phyloP scores from a whole-genome alignment of 2,113 vertebrate genomes.

The Mormyrus iriodes region DNA sequence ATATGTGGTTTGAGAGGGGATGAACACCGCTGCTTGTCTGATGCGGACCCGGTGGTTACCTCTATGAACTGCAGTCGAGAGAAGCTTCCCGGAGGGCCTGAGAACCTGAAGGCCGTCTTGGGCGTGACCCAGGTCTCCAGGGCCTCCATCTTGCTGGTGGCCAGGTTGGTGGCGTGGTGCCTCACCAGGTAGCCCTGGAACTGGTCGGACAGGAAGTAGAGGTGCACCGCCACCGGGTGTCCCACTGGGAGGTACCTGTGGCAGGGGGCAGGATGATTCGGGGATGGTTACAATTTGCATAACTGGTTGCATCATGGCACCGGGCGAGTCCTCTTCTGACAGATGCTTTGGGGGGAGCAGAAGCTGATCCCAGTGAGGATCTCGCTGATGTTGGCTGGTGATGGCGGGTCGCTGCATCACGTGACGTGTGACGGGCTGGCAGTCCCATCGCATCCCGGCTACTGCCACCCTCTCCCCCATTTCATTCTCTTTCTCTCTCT shows the following conservation, averaged over 20 bases:
- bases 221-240: slow-evolving; percentile 83
- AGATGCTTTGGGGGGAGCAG: background rate
- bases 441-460: too few relatives aligned
- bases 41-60: slow-evolving; percentile 51
- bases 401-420: too few relatives aligned
- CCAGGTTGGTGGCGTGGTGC: slow-evolving; percentile 89
- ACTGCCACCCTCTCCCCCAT: background rate
- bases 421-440: too few relatives aligned
- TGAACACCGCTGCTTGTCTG: background rate
- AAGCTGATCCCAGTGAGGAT: background rate
- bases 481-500: background rate
- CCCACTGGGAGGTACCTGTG: slow-evolving; percentile 91
- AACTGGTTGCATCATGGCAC: background rate
- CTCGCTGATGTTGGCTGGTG: background rate
- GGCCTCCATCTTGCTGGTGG: slow-evolving; percentile 93
- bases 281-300: background rate
- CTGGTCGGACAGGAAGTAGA: slow-evolving; percentile 92
- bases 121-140: slow-evolving; percentile 94
- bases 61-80: slow-evolving; percentile 85
- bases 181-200: slow-evolving; percentile 94
- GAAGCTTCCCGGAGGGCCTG: slow-evolving; percentile 73
- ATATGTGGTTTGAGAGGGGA: background rate
- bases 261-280: slow-evolving; percentile 23
- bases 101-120: slow-evolving; percentile 82
- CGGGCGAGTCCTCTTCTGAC: background rate